Evolutionary conservation across 92 coral and sea anemone genomes (phyloP).

Genomic region (Parazoanthus atlanticus): DNA sequence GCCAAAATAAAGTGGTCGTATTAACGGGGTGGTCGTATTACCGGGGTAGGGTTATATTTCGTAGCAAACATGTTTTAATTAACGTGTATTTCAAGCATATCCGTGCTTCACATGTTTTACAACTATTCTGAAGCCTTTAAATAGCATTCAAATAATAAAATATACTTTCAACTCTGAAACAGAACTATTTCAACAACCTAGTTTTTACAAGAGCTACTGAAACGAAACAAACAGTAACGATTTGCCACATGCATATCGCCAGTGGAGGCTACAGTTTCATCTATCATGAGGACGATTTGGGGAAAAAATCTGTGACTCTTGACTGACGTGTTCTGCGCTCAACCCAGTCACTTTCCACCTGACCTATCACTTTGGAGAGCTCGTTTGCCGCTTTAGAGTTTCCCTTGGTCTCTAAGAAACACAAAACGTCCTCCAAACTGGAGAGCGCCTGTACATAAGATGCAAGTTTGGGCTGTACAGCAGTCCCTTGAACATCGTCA

Average conservation of each 20-base stretch:
- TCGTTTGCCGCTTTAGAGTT: too few relatives aligned
- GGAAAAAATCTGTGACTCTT: constrained; percentile 22
- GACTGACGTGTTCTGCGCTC: constrained; percentile 9
- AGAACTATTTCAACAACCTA: constrained; percentile 14
- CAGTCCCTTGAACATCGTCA: constrained; percentile 44
- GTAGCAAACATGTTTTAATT: constrained; percentile 8
- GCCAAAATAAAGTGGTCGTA: too few relatives aligned
- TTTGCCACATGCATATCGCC: constrained; percentile 3
- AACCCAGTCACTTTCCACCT: constrained; percentile 26
- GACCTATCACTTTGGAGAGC: constrained; percentile 29
- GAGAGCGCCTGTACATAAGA: constrained; percentile 26
- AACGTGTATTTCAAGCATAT: constrained; percentile 21
- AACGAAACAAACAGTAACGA: not conserved
- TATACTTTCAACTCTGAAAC: constrained; percentile 13
- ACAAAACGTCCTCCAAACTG: constrained; percentile 33
- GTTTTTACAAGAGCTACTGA: constrained; percentile 18
- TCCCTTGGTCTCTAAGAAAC: constrained; percentile 25
- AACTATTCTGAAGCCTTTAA: constrained; percentile 26
- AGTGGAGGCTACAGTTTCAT: constrained; percentile 17
- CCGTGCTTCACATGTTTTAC: not conserved
- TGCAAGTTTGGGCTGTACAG: constrained; percentile 36
- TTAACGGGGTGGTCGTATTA: too few relatives aligned
- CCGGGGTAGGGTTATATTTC: constrained; percentile 24
- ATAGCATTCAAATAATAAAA: constrained; percentile 16
- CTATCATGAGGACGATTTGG: constrained; percentile 11